These are phyloP conservation scores for Capitulum mitella DNA, from an alignment of 2,888 invertebrate species.

Conservation along the genomic window DNA sequence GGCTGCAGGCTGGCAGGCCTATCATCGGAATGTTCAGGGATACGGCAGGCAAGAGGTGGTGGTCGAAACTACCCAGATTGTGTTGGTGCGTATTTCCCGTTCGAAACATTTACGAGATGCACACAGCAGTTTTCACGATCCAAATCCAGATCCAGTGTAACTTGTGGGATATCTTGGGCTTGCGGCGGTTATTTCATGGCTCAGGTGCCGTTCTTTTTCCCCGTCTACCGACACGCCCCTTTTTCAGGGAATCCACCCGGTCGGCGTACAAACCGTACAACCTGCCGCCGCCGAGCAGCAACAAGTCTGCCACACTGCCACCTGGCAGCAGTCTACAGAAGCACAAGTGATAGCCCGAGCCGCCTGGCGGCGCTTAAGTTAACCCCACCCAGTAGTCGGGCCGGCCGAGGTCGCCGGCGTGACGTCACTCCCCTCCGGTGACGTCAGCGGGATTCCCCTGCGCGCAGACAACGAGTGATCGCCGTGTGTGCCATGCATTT, in stretches of 20 bases:
- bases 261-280: conserved; percentile 63
- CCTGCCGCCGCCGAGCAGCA: conserved; percentile 51
- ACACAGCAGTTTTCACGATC: too few relatives aligned
- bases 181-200: too few relatives aligned
- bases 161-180: too few relatives aligned
- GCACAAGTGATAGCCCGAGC: conserved; percentile 11
- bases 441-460: not conserved
- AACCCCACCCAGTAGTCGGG: not conserved
- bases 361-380: not conserved
- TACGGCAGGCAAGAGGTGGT: too few relatives aligned
- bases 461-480: not conserved
- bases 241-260: conserved; percentile 67
- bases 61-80: too few relatives aligned
- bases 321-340: conserved; percentile 16
- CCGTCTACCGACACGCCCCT: too few relatives aligned
- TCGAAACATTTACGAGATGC: too few relatives aligned
- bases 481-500: conserved; percentile 15
- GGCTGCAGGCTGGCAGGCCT: too few relatives aligned
- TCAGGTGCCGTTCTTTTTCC: too few relatives aligned
- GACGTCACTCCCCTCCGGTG: not conserved
- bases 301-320: conserved; percentile 41
- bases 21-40: too few relatives aligned
- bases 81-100: too few relatives aligned
- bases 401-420: not conserved
- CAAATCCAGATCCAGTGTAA: too few relatives aligned